A percentile compares a stretch with the other conserved stretches of the same genome.
Conservation (phyloP, 2,888 invertebrate species). For the Pollenia angustigena region DNA sequence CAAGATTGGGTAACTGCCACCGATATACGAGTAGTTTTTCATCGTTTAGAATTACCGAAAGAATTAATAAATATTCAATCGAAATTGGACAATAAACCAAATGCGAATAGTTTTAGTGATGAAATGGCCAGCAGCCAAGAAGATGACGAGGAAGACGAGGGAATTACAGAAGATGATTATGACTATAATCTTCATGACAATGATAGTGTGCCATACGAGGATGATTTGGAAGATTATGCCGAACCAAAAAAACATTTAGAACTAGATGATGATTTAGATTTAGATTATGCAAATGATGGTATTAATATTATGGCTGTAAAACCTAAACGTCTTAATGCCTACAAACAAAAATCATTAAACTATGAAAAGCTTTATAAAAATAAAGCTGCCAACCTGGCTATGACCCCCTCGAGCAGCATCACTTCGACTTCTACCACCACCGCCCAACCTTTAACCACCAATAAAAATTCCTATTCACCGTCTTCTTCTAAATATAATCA, state of each 20-base stretch:
- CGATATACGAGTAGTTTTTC: slow-evolving; percentile 97
- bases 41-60: slow-evolving; percentile 91
- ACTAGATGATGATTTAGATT: slow-evolving; percentile 79
- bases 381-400: slow-evolving; percentile 73
- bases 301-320: slow-evolving; percentile 69
- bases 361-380: slow-evolving; percentile 79
- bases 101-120: slow-evolving; percentile 81
- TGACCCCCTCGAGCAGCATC: slow-evolving; percentile 27
- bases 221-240: slow-evolving; percentile 79
- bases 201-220: slow-evolving; percentile 80
- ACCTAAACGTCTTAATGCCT: slow-evolving; percentile 75
- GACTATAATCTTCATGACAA: slow-evolving; percentile 80
- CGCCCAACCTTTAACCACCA: slow-evolving; percentile 78
- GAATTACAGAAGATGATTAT: slow-evolving; percentile 76
- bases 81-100: slow-evolving; percentile 71
- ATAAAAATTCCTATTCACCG: slow-evolving; percentile 80
- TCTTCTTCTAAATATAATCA: slow-evolving; percentile 79
- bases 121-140: slow-evolving; percentile 82
- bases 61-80: slow-evolving; percentile 57
- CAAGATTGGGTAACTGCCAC: slow-evolving; percentile 99
- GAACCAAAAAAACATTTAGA: slow-evolving; percentile 81
- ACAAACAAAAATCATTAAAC: slow-evolving; percentile 75
- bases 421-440: slow-evolving; percentile 45
- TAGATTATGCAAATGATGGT: slow-evolving; percentile 80
- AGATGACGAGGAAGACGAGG: slow-evolving; percentile 76